Conservation (phyloP, 2,888 invertebrate genomes). For the Abscondita cerata region DNA sequence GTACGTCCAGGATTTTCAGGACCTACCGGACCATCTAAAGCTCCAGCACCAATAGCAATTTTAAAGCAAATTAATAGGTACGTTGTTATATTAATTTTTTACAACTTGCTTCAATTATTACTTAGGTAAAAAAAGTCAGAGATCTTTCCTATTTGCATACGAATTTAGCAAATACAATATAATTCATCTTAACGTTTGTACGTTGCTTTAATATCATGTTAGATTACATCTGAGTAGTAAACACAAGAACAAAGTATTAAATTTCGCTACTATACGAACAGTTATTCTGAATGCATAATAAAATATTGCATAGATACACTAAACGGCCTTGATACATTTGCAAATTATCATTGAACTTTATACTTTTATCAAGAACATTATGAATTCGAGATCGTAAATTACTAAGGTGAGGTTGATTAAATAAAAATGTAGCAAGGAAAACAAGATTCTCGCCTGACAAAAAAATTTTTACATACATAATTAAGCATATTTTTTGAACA, state of each 20-base stretch:
- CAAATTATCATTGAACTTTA: conserved; percentile 19
- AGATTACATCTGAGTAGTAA: too few relatives aligned
- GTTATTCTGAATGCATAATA: too few relatives aligned
- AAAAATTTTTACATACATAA: not conserved
- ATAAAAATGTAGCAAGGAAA: not conserved
- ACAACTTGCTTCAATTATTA: not conserved
- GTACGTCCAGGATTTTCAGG: conserved; percentile 57
- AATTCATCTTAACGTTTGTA: too few relatives aligned
- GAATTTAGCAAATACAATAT: too few relatives aligned
- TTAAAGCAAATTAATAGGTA: conserved; percentile 88
- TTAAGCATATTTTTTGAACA: too few relatives aligned
- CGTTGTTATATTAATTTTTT: conserved; percentile 3
- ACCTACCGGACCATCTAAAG: conserved; percentile 49
- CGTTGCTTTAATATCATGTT: too few relatives aligned
- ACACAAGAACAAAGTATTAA: too few relatives aligned
- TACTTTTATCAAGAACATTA: conserved; percentile 15
- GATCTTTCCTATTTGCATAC: too few relatives aligned
- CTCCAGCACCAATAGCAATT: conserved; percentile 78
- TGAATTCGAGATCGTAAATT: not conserved
- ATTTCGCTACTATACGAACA: too few relatives aligned
- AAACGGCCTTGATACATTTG: conserved; percentile 2
- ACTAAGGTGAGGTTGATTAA: not conserved
- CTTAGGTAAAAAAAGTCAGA: too few relatives aligned
- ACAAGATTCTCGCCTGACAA: not conserved
- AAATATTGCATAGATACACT: too few relatives aligned